Base-by-base conservation (phyloP, 2,888 invertebrate genomes). In the Drosophila peninsularis region DNA sequence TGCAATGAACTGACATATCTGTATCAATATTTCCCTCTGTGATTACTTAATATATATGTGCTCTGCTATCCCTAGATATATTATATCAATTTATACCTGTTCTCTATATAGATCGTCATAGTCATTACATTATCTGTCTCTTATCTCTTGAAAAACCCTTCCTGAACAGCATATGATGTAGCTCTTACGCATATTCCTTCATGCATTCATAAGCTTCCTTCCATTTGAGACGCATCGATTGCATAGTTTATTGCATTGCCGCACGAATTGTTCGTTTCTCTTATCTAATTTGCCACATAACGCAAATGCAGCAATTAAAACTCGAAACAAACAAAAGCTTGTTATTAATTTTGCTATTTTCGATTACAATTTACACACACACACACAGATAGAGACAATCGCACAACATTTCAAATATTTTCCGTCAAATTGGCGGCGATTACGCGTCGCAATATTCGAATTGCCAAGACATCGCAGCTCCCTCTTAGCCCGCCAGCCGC, bases 381-480 rank as follows among this genome's bases (percentile, higher is more conserved):
- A 57, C 21, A 47, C 17, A 56, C 10, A 42, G 10, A 53, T 6
- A 64, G 36, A 57, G 34, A 56, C 49, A 41, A 19, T 54, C 44
- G 41, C 42, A 54, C 32, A 39, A 32, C 41, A 71, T 75, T 66
- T 62, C 62, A 55, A 87, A 71, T 82, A 84, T 84, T 84, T 84
- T 81, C 66, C 70, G 71, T 78, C 69, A 87, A 83, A 75, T 87
- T 81, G 76, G 63, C 81, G 76, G 54, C 89, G 82, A 83, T 83
- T 83, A 83, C 87, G 87, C 78, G 79, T 81, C 62, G 82, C 67
- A 65, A 75, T 79, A 70, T 79, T 55, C 56, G 55, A 67, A 66
- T 71, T 55, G 69, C 56, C 37, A 64, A 78, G 71, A 78, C 67
- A 56, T 34, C 39, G 65, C 56, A 17, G 3, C 55, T 44, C 17